Base-by-base conservation (phyloP, 1,140 invertebrate genomes). In the Drosophila dunni region DNA sequence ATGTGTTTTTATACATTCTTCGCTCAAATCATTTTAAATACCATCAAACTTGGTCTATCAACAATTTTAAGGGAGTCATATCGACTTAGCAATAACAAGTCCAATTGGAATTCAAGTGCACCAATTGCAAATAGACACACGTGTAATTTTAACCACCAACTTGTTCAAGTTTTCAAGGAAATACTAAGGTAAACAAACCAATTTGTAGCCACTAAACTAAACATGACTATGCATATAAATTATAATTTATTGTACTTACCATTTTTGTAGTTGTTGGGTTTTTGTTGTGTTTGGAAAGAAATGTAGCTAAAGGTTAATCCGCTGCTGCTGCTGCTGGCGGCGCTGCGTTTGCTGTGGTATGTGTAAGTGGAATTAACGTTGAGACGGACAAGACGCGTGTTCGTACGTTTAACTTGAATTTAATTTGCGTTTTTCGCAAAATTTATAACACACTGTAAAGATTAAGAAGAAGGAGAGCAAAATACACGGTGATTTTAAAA, bases 241-340 rank as follows among this genome's bases (percentile, higher is more conserved):
- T 56, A 44, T 73, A 79, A 46, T 58, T 42, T 56, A 44, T 73
- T 83, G 50, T 62, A 89, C 84, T 88, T 88, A 88, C 83, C 83
- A 88, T 88, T 88, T 89, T 88, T 88, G 80, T 83, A 69, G 64
- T 69, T 75, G 56, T 64, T 71, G 77, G 69, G 46, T 78, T 81
- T 72, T 71, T 79, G 79, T 81, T 62, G 61, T 64, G 58, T 77
- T 72, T 84, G 84, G 77, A 89, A 89, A 81, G 73, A 86, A 76
- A 72, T 64, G 78, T 86, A 75, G 86, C 79, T 81, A 86, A 86
- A 69, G 78, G 85, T 85, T 88, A 89, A 89, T 88, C 83, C 84
- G 83, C 84, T 88, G 85, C 83, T 72, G 80, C 69, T 76, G 73
- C 79, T 65, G 67, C 53, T 62, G 51, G 15, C 54, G 13, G 24